Base-by-base conservation (phyloP, 2,888 invertebrate species). In the Nymphalis urticae region DNA sequence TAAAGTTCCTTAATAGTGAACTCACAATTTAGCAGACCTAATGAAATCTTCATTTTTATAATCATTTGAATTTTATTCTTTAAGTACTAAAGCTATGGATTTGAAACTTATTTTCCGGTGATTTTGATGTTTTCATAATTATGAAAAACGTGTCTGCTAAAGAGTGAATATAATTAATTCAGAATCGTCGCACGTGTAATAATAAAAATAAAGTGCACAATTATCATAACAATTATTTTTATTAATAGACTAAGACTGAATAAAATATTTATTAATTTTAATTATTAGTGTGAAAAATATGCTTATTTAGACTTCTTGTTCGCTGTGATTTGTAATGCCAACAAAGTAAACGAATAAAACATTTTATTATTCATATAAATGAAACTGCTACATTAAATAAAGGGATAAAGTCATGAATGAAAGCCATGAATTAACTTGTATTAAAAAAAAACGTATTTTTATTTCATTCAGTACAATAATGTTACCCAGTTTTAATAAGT, bases 211-310 rank as follows among this genome's bases (percentile, higher is more conserved):
- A 66, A 66, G 67, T 68, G 91, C 90, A 92, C 91, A 83, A 82
- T 83, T 84, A 85, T 85, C 79, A 83, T 85, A 85, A 76, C 62
- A 56, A 79, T 82, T 78, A 84, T 80, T 81, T 84, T 83, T 83
- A 83, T 81, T 71, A 80, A 84, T 91, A 91, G 90, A 80, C 77
- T 90, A 90, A 90, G 91, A 90, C 90, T 92, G 90, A 91, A 56
- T 69, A 61, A 48, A 59, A 51, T 60, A 53, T 66, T 54, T 54
- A 16, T 32, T 48, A 54, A 42, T 51, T 51, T 51, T 19, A 21
- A 51, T 10, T 32, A 32, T 32, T 21, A 53, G 50, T 8, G 48
- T 27, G 19, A 17, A 59, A 19, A 10, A n/a, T 13, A 19, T 48
- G 54, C 86, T 86, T 87, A 72, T 81, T 79, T 83, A 81, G 81